A percentile compares a stretch with the other conserved stretches of the same genome.
phyloP scores from a whole-genome alignment of 2,888 invertebrate genomes.

The Leucoma salicis region DNA sequence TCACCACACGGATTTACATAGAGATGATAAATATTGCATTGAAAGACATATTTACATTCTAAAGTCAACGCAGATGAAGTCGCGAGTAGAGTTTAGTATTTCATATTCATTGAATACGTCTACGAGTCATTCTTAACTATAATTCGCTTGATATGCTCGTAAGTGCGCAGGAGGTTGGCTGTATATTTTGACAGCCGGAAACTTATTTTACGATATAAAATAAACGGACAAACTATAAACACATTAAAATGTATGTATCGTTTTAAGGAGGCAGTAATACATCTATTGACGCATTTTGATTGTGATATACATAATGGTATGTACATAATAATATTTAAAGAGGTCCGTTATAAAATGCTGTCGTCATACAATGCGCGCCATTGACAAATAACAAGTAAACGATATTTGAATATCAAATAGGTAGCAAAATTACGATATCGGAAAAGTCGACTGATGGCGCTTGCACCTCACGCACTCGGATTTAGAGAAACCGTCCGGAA shows the following conservation, averaged over 20 bases:
- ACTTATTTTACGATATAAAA: slow-evolving; percentile 29
- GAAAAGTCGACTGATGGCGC: slow-evolving; percentile 55
- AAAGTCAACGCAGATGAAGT: too few species aligned
- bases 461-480: slow-evolving; percentile 62
- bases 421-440: slow-evolving; percentile 64
- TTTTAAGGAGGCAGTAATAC: slow-evolving; percentile 36
- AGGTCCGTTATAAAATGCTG: slow-evolving; percentile 63
- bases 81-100: too few species aligned
- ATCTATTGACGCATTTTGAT: slow-evolving; percentile 50
- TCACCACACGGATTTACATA: too few species aligned
- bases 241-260: slow-evolving; percentile 42
- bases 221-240: slow-evolving; percentile 34
- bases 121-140: too few species aligned
- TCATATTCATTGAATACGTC: too few species aligned
- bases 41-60: too few species aligned
- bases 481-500: slow-evolving; percentile 60
- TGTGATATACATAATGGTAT: slow-evolving; percentile 49
- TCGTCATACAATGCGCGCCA: slow-evolving; percentile 64
- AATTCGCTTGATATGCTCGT: not conserved
- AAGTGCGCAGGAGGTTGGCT: not conserved
- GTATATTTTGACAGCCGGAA: slow-evolving; percentile 33
- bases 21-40: too few species aligned
- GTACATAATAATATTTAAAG: slow-evolving; percentile 56
- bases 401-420: slow-evolving; percentile 69
- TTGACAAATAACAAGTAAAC: slow-evolving; percentile 68